A percentile compares a stretch with the other conserved stretches of the same genome.
These are phyloP conservation scores for cat (Felis catus) DNA, from an alignment of 2,113 vertebrate species.

Conservation along the genomic window DNA sequence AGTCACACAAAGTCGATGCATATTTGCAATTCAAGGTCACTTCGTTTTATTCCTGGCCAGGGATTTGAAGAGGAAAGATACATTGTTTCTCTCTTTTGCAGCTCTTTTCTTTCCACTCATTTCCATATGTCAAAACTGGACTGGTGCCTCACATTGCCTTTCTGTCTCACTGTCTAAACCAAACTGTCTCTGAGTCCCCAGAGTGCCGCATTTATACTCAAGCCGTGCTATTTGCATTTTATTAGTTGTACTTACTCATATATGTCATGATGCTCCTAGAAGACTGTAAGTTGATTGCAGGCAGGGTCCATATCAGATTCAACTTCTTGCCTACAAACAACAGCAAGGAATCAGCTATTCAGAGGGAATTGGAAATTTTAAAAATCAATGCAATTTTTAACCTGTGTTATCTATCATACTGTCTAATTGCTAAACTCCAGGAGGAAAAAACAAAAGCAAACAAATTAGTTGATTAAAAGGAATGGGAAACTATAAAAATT, in stretches of 20 bases:
- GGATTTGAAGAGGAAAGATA: not conserved
- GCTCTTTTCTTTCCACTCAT: not conserved
- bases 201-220: too few species aligned
- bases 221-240: not conserved
- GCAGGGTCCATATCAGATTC: not conserved
- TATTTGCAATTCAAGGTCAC: not conserved
- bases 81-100: not conserved
- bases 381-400: not conserved
- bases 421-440: not conserved
- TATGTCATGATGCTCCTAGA: not conserved
- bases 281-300: not conserved
- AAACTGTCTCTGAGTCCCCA: not conserved
- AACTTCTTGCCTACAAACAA: not conserved
- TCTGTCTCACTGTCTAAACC: not conserved
- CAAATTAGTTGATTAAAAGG: not conserved
- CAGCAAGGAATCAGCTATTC: not conserved
- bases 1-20: not conserved
- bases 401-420: not conserved
- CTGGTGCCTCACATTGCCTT: not conserved
- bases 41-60: not conserved
- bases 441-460: not conserved
- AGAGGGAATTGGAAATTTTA: conserved; percentile 18
- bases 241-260: not conserved
- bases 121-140: not conserved
- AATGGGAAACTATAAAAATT: not conserved